Base-by-base conservation (phyloP, 2,888 invertebrate genomes). In the Cacoxenus indagator region DNA sequence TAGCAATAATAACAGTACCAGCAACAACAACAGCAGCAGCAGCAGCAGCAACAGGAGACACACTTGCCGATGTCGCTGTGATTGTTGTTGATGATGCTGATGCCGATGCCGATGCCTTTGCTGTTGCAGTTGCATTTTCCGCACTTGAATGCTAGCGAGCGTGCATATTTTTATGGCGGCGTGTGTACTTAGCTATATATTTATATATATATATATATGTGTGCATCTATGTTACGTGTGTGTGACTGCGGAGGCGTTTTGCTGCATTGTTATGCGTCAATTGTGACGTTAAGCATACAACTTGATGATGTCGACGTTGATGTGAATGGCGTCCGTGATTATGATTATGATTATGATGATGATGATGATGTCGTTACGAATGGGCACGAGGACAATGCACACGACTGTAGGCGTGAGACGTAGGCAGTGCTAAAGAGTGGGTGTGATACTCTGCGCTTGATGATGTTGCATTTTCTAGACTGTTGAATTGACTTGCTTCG, bases 201-300 rank as follows among this genome's bases (percentile, higher is more conserved):
- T 24, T 67, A 65, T 67, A 65, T 64, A 24, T 55, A 14, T 24
- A 24, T 19, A 55, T 9, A 27, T 55, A 9, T 26, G 55, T 59
- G 37, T 64, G 64, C 26, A 8, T 46, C 27, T 64, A 43, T 26
- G 24, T 17, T 59, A 31, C 17, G 19, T 61, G 43, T 2, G 26
- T 37, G 31, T 68, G 65, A 46, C 69, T 70, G 61, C 66, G 66
- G 70, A 62, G 61, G 61, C 61, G 45, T 62, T 62, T 62, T 62
- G 61, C 61, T 62, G 76, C 71, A 72, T 81, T 83, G 83, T 78
- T 78, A 82, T 81, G 83, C 81, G 80, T 81, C 80, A 81, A 83
- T 81, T 81, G 62, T 80, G 79, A 83, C 81, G 81, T 81, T 83
- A 81, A 81, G 82, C 82, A 81, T 82, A 81, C 80, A 81, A 81